These are phyloP conservation scores for Asbolus verrucosus DNA, from an alignment of 1,140 invertebrate species.

Conservation along the genomic window DNA sequence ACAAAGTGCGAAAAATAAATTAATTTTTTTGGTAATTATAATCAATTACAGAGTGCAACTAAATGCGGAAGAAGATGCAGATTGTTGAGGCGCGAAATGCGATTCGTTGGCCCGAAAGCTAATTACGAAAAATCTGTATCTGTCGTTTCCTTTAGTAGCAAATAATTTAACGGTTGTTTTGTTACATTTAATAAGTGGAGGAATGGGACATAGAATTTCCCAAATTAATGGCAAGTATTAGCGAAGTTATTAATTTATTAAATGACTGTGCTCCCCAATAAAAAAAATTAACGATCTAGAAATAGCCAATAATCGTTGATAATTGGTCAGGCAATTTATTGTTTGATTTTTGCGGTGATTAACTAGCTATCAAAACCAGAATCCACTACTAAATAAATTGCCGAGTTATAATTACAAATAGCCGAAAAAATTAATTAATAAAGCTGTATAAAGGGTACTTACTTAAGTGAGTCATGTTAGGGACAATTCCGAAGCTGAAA, in stretches of 20 bases:
- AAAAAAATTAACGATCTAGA: slow-evolving; percentile 55
- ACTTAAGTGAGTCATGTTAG: slow-evolving; percentile 46
- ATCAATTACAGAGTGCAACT: background rate
- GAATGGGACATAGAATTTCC: slow-evolving; percentile 14
- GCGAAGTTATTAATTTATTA: slow-evolving; percentile 42
- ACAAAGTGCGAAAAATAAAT: no score
- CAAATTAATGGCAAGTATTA: slow-evolving; percentile 37
- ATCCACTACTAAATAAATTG: slow-evolving; percentile 24
- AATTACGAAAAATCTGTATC: slow-evolving; percentile 33
- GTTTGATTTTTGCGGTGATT: slow-evolving; percentile 41
- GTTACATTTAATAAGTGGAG: slow-evolving; percentile 23
- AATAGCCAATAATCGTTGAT: slow-evolving; percentile 53
- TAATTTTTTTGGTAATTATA: no score
- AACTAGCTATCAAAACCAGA: slow-evolving; percentile 25
- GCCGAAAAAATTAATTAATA: slow-evolving; percentile 5
- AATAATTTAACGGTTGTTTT: slow-evolving; percentile 35
- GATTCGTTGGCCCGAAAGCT: background rate
- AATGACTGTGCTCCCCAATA: slow-evolving; percentile 38
- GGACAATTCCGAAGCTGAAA: slow-evolving; percentile 43
- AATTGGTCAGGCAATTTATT: slow-evolving; percentile 50
- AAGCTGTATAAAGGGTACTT: slow-evolving; percentile 41
- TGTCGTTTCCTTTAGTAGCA: slow-evolving; percentile 20
- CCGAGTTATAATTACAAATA: slow-evolving; percentile 10
- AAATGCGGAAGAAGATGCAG: background rate
- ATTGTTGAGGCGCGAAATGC: background rate